Conservation (phyloP, 2,888 invertebrate species). For the Microplitis deprimator region DNA sequence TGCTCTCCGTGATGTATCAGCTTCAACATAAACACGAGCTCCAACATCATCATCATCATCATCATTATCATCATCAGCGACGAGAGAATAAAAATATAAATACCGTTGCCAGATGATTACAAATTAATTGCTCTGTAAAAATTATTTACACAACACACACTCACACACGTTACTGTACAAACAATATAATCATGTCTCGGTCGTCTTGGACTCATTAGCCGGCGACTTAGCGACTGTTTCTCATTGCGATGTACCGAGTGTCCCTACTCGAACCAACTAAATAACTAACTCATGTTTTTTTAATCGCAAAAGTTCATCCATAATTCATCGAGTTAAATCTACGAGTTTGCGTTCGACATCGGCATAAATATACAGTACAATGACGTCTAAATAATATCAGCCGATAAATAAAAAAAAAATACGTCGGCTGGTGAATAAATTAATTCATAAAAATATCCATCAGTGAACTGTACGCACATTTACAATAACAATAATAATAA, state of each 20-base stretch:
- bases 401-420: not conserved
- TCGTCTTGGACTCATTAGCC: constrained; percentile 29
- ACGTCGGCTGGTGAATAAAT: too few species aligned
- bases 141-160: not conserved
- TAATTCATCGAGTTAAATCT: constrained; percentile 32
- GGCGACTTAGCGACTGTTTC: constrained; percentile 5
- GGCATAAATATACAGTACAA: not conserved
- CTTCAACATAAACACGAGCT: not conserved
- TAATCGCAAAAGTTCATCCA: constrained; percentile 30
- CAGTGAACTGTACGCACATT: too few species aligned
- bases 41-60: not conserved
- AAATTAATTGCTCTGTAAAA: not conserved
- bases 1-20: not conserved
- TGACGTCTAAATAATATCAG: not conserved
- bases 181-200: not conserved
- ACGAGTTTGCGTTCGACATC: not conserved
- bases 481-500: too few species aligned
- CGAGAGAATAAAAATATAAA: not conserved
- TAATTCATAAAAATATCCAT: too few species aligned
- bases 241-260: constrained; percentile 21
- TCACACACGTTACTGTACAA: not conserved
- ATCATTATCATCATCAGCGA: not conserved
- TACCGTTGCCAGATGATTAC: not conserved
- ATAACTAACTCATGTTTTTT: constrained; percentile 40
- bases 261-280: constrained; percentile 19